Evolutionary conservation across 2,888 invertebrate species (phyloP).

Genomic region (Leptinotarsa tumamoca): DNA sequence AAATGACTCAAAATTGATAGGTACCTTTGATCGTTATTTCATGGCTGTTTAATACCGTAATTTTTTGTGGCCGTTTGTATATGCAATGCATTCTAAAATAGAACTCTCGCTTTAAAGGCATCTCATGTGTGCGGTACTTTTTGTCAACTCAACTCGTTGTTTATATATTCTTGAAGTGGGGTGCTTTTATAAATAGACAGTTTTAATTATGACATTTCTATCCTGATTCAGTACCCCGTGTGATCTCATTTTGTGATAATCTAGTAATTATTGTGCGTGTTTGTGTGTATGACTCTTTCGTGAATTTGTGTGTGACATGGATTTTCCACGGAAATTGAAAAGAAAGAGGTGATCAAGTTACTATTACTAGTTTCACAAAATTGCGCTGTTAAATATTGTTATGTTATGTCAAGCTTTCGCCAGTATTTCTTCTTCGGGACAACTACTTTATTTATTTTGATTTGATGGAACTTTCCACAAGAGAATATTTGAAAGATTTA

Average conservation of each 20-base stretch:
- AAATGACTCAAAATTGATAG: background rate
- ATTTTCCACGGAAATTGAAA: constrained; percentile 5
- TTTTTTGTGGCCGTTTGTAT: constrained; percentile 22
- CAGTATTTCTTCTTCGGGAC: too few relatives aligned
- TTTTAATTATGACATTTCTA: constrained; percentile 48
- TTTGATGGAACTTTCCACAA: too few relatives aligned
- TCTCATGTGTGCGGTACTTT: constrained; percentile 43
- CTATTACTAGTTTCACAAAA: background rate
- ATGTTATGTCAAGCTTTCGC: too few relatives aligned
- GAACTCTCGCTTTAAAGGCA: constrained; percentile 36
- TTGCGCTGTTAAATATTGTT: too few relatives aligned
- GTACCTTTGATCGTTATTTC: constrained; percentile 2
- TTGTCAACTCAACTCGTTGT: constrained; percentile 30
- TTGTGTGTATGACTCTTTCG: background rate
- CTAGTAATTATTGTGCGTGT: constrained; percentile 3
- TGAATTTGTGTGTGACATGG: background rate
- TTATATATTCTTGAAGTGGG: constrained; percentile 50
- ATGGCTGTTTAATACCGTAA: constrained; percentile 26
- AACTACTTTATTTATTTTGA: too few relatives aligned
- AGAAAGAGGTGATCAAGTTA: background rate
- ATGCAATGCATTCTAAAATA: constrained; percentile 33
- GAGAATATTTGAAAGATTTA: too few relatives aligned
- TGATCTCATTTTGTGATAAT: constrained; percentile 24
- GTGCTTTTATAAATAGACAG: constrained; percentile 57
- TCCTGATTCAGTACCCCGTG: constrained; percentile 24